These are phyloP conservation scores for Aporrectodea caliginosa DNA, from an alignment of 1,140 invertebrate genomes.

Conservation along the genomic window DNA sequence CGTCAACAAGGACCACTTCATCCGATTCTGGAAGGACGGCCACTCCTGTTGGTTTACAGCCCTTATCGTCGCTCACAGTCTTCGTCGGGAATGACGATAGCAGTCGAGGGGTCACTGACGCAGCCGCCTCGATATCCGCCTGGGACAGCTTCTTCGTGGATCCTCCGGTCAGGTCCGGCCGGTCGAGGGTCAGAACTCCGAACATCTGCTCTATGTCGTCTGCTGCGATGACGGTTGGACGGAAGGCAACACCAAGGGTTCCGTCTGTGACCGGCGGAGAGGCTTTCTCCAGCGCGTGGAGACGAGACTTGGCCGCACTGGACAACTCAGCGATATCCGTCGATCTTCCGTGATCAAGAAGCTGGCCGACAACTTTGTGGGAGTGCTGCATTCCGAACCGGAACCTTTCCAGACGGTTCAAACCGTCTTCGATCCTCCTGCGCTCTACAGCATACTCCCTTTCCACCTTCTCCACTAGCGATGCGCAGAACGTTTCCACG, in stretches of 20 bases:
- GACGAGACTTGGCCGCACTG: not conserved
- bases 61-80: constrained; percentile 13
- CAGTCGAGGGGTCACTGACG: not conserved
- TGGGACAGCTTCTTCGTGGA: not conserved
- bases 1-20: constrained; percentile 3
- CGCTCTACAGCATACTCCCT: not conserved
- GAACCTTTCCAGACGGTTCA: not conserved
- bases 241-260: not conserved
- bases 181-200: not conserved
- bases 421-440: not conserved
- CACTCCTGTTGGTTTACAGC: constrained; percentile 14
- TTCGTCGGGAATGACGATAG: constrained; percentile 9
- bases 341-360: not conserved
- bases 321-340: not conserved
- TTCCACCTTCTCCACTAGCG: not conserved
- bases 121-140: not conserved
- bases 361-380: not conserved
- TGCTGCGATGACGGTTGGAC: not conserved
- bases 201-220: not conserved
- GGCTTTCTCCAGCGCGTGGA: not conserved
- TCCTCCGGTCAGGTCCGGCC: not conserved
- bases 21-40: not conserved
- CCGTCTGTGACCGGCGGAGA: not conserved
- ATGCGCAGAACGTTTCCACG: not conserved
- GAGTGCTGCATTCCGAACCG: not conserved